Evolutionary conservation across 2,797 vertebrate species (phyloP).

Genomic region (Pitangus sulphuratus): DNA sequence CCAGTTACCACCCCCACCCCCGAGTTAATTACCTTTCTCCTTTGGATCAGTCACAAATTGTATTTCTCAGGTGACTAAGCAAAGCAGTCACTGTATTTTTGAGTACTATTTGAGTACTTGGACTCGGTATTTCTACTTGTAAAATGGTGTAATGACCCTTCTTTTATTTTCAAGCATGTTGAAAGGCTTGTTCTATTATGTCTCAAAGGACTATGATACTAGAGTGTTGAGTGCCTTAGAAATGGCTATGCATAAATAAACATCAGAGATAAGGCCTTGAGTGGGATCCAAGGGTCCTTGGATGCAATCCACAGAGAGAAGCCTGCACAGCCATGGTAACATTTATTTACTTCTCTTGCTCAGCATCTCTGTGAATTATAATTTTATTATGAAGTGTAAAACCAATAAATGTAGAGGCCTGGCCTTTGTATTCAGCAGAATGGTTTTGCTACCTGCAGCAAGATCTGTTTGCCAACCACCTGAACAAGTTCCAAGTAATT

Average conservation of each 20-base stretch:
- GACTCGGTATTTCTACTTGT: background rate
- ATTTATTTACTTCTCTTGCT: constrained; percentile 23
- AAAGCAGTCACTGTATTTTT: background rate
- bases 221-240: background rate
- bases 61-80: background rate
- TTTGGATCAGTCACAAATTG: background rate
- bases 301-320: background rate
- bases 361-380: background rate
- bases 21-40: background rate
- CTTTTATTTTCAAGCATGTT: background rate
- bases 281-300: background rate
- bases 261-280: background rate
- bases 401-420: background rate
- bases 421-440: constrained; percentile 3
- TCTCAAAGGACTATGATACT: background rate
- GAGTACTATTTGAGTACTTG: background rate
- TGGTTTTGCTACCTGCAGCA: background rate
- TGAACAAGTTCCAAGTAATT: constrained; percentile 55
- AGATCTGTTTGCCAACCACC: constrained; percentile 7
- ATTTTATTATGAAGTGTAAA: constrained; percentile 24
- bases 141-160: background rate
- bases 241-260: background rate
- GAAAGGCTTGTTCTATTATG: background rate
- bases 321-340: background rate
- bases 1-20: accelerated